Conservation (phyloP, 2,888 invertebrate genomes). For the Thereva nobilitata region DNA sequence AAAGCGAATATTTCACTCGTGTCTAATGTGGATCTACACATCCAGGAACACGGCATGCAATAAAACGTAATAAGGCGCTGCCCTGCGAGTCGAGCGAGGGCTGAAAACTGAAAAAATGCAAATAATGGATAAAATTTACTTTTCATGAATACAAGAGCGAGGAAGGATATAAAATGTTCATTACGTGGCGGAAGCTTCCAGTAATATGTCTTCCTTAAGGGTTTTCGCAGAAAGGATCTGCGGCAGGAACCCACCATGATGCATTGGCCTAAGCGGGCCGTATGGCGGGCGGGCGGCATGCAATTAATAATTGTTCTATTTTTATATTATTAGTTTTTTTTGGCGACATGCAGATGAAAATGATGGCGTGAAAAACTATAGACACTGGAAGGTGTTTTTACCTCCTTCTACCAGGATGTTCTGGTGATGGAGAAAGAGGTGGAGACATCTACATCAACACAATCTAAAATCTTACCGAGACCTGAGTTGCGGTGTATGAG, state of each 20-base stretch:
- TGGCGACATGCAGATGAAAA: slow-evolving; percentile 25
- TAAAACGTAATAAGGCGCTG: slow-evolving; percentile 9
- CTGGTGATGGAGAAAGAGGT: neutral
- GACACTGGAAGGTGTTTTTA: neutral
- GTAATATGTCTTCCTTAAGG: neutral
- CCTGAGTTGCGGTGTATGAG: slow-evolving; percentile 84
- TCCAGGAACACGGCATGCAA: neutral
- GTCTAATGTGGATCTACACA: neutral
- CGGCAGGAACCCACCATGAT: too few species aligned
- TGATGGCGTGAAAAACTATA: neutral
- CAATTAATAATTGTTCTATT: neutral
- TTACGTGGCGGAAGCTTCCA: slow-evolving; percentile 13
- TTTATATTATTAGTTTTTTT: neutral
- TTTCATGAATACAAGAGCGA: slow-evolving; percentile 16
- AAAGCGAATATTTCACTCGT: slow-evolving; percentile 1
- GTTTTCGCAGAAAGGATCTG: neutral
- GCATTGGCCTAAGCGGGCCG: too few species aligned
- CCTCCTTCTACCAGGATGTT: too few species aligned
- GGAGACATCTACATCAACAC: slow-evolving; percentile 11
- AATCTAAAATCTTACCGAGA: slow-evolving; percentile 72
- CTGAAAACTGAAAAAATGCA: slow-evolving; percentile 1
- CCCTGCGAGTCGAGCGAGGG: neutral
- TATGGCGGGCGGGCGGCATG: too few species aligned
- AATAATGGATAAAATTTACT: slow-evolving; percentile 11
- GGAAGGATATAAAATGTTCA: slow-evolving; percentile 11